Conservation (phyloP, 2,888 invertebrate species). For the Syrista parreyssii region DNA sequence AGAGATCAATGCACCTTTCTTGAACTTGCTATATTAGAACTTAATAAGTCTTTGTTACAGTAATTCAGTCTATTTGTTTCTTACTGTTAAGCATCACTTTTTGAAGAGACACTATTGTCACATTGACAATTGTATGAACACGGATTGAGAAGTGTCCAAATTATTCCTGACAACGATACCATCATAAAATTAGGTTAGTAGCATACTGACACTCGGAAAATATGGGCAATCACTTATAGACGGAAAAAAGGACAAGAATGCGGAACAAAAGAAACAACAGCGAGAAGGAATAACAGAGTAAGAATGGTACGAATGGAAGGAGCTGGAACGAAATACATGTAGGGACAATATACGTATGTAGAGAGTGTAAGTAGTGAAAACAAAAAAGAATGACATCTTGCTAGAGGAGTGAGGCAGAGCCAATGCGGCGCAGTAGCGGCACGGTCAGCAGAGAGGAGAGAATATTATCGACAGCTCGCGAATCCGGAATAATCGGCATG, state of each 20-base stretch:
- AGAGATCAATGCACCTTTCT: not conserved
- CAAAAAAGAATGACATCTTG: not conserved
- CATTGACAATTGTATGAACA: not conserved
- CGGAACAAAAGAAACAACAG: not conserved
- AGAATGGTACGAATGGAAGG: not conserved
- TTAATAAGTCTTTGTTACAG: not conserved
- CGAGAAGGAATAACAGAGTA: not conserved
- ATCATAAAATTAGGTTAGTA: not conserved
- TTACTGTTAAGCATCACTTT: not conserved
- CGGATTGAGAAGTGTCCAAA: not conserved
- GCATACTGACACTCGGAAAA: not conserved
- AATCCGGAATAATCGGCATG: not conserved
- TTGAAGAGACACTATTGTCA: not conserved
- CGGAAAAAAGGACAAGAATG: not conserved
- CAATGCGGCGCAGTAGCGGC: not conserved
- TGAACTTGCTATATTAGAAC: not conserved
- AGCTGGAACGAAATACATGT: constrained; percentile 4
- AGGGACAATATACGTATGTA: not conserved
- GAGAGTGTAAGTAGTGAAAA: not conserved
- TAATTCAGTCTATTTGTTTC: not conserved
- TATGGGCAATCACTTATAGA: not conserved
- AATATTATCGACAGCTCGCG: not conserved
- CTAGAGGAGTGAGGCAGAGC: not conserved
- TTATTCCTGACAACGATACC: not conserved
- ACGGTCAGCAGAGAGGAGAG: not conserved